Conservation (phyloP, 1,140 invertebrate genomes). For the Cotesia chilonis region DNA sequence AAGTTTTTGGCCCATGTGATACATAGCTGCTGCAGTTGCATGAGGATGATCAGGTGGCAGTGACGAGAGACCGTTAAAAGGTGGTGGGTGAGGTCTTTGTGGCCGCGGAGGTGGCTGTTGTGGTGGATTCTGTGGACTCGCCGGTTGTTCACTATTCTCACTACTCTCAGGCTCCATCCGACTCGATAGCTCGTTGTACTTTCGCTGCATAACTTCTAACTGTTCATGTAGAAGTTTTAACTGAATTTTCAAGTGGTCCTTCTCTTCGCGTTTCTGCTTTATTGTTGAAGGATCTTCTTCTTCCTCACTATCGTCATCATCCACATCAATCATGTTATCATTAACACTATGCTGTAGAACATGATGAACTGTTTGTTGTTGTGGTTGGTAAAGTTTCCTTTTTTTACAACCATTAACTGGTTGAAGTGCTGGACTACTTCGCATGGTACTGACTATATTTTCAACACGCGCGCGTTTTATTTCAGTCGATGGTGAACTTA, state of each 20-base stretch:
- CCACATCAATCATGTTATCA: constrained; percentile 76
- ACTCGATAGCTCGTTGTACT: constrained; percentile 86
- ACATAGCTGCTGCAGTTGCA: constrained; percentile 64
- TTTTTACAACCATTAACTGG: constrained; percentile 93
- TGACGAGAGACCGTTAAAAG: constrained; percentile 65
- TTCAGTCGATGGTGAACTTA: constrained; percentile 69
- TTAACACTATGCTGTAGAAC: constrained; percentile 69
- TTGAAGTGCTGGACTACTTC: constrained; percentile 79
- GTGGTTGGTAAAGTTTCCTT: constrained; percentile 95
- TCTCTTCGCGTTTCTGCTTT: constrained; percentile 83
- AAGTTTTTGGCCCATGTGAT: constrained; percentile 62
- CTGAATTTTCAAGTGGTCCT: constrained; percentile 85
- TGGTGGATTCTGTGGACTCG: constrained; percentile 64
- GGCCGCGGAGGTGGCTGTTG: constrained; percentile 67
- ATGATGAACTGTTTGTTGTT: constrained; percentile 77
- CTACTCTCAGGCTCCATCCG: constrained; percentile 78
- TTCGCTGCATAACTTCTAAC: constrained; percentile 88
- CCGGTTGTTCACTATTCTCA: constrained; percentile 75
- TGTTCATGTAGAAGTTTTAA: constrained; percentile 88
- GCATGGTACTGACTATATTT: constrained; percentile 92
- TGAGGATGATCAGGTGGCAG: constrained; percentile 68
- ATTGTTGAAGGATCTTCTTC: constrained; percentile 77
- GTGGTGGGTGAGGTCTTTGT: constrained; percentile 67
- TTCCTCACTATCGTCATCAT: constrained; percentile 80
- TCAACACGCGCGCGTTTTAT: constrained; percentile 92